phyloP scores from a whole-genome alignment of 2,888 invertebrate species.

The Lasioglossum marginatum region DNA sequence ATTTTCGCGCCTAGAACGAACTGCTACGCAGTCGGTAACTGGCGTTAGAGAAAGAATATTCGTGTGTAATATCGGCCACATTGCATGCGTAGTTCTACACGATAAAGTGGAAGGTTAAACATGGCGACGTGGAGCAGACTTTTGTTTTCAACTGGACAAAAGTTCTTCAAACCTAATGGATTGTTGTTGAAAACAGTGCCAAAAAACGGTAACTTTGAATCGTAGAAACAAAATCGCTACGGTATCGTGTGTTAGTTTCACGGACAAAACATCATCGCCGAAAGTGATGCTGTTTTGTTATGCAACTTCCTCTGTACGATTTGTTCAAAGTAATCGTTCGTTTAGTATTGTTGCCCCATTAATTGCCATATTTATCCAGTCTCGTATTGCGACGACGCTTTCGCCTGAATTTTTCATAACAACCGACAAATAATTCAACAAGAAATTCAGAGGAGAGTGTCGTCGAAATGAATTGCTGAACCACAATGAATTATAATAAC shows the following conservation, averaged over 20 bases:
- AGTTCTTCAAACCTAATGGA: slow-evolving; percentile 75
- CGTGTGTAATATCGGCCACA: not conserved
- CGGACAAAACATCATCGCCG: not conserved
- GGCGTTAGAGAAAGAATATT: not conserved
- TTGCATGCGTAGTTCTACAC: not conserved
- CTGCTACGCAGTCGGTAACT: slow-evolving; percentile 5
- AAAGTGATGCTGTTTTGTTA: slow-evolving; percentile 61
- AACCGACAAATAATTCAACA: not conserved
- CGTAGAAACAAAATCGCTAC: slow-evolving; percentile 3
- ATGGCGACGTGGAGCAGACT: slow-evolving; percentile 90
- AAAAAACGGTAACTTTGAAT: slow-evolving; percentile 35
- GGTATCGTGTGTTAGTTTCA: not conserved
- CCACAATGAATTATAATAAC: not conserved
- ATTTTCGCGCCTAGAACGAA: slow-evolving; percentile 6
- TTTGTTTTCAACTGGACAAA: slow-evolving; percentile 82
- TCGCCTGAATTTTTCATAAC: not conserved
- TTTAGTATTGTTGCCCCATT: not conserved
- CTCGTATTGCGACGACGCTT: not conserved
- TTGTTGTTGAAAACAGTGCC: slow-evolving; percentile 72
- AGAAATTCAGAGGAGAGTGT: not conserved
- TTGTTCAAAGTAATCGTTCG: not conserved
- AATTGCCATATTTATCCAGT: not conserved
- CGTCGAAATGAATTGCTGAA: not conserved
- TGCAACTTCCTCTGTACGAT: slow-evolving; percentile 32
- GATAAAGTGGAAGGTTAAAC: slow-evolving; percentile 70